Evolutionary conservation across 2,888 invertebrate species (phyloP), one percentile per base, ranked within the genome.

Genomic region (Plagiodera versicolora): DNA sequence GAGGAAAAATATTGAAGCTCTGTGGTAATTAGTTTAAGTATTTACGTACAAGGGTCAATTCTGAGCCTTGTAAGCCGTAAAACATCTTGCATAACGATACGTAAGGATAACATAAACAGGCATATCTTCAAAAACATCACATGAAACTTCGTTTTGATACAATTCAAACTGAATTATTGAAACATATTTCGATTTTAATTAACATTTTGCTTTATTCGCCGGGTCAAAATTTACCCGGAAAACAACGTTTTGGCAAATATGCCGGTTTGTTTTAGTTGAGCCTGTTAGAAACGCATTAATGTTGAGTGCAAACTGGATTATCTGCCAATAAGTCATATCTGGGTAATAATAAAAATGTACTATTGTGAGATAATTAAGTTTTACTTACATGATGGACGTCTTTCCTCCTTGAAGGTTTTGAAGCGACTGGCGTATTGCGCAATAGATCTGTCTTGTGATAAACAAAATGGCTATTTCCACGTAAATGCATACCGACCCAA

Each of bases 361-460:
- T 55, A 46, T 55, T 47, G 55, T 55, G 28, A 55, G 55, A 55
- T 55, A 30, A 55, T 55, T 55, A 30, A 55, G 28, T 55, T 55
- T 46, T 28, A 55, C 30, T 51, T 51, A 51, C 35, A 51, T 51
- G 35, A 51, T 51, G n/a, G 18, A 51, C 8, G 19, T 51, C 19
- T 51, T 35, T 35, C n/a, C 35, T 17, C 19, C 35, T 51, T 35
- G 51, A 51, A 35, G 32, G 35, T 51, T 35, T 51, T 51, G 50
- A 51, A 35, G 35, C 19, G 51, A 51, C 51, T 51, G 51, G 35
- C 11, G 35, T 35, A 18, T 51, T 51, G 35, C 16, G 14, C 35
- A 51, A 51, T 51, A 51, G 49, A 28, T 49, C 49, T 18, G 17
- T 51, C 51, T 35, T 19, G 35, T 32, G 16, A 51, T 35, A 19